phyloP scores from a whole-genome alignment of 1,140 invertebrate species.

The Drosophila guanche region DNA sequence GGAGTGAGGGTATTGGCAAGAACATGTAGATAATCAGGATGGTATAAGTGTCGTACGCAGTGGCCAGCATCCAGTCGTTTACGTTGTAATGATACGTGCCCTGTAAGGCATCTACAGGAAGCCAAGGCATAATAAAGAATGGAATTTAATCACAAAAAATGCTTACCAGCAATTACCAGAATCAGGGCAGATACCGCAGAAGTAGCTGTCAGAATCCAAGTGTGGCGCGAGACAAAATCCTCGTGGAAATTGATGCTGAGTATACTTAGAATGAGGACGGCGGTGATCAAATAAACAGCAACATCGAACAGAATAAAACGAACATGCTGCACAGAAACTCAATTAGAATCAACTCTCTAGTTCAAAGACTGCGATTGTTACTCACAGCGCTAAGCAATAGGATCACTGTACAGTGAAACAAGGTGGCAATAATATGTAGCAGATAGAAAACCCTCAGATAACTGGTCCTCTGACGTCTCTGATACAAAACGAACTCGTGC shows the following conservation, averaged over 20 bases:
- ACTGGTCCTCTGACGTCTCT: slow-evolving; percentile 32
- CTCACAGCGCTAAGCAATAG: slow-evolving; percentile 4
- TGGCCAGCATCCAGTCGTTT: slow-evolving; percentile 82
- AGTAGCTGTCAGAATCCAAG: slow-evolving; percentile 83
- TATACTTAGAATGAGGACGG: slow-evolving; percentile 74
- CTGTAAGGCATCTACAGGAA: slow-evolving; percentile 83
- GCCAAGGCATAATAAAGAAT: neutral
- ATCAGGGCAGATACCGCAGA: slow-evolving; percentile 80
- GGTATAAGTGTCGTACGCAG: slow-evolving; percentile 87
- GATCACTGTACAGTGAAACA: neutral
- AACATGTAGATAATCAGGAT: slow-evolving; percentile 91
- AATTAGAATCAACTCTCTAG: neutral
- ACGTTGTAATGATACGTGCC: slow-evolving; percentile 84
- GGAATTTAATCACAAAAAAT: neutral
- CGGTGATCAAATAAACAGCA: slow-evolving; percentile 72
- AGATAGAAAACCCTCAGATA: slow-evolving; percentile 33
- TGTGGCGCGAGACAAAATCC: slow-evolving; percentile 76
- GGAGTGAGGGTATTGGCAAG: slow-evolving; percentile 88
- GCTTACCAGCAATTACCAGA: slow-evolving; percentile 54
- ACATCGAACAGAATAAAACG: slow-evolving; percentile 56
- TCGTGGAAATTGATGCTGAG: slow-evolving; percentile 84
- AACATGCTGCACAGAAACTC: neutral
- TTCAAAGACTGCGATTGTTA: neutral
- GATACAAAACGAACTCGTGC: slow-evolving; percentile 37
- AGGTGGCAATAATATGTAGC: slow-evolving; percentile 1